A percentile compares a stretch with the other conserved stretches of the same genome.
These are phyloP conservation scores for Rhimphoctona megacephalus DNA, from an alignment of 2,888 invertebrate species.

Conservation along the genomic window DNA sequence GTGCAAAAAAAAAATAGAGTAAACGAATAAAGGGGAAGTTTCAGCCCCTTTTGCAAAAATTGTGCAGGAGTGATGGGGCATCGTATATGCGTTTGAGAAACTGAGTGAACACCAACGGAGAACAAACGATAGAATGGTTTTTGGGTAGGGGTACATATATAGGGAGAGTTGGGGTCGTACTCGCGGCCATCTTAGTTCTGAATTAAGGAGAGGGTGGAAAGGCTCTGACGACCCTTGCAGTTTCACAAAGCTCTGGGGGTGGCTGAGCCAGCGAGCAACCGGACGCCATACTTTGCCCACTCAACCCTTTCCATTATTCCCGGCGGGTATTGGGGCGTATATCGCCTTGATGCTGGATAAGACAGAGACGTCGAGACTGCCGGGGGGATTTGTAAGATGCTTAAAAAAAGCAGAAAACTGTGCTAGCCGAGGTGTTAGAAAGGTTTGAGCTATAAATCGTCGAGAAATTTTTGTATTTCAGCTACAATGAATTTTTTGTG, in stretches of 20 bases:
- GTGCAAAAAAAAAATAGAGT: background rate
- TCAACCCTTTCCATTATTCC: constrained; percentile 65
- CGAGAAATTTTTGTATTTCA: background rate
- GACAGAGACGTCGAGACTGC: constrained; percentile 27
- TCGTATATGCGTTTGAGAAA: constrained; percentile 63
- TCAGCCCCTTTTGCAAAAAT: constrained; percentile 60
- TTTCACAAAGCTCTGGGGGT: constrained; percentile 70
- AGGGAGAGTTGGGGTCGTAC: constrained; percentile 49
- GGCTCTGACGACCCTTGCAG: constrained; percentile 73
- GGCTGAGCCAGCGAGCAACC: constrained; percentile 66
- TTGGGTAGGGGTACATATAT: constrained; percentile 46
- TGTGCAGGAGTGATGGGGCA: constrained; percentile 53
- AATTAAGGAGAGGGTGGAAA: constrained; percentile 83
- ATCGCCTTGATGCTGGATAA: constrained; percentile 33
- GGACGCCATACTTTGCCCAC: constrained; percentile 67
- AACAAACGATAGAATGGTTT: constrained; percentile 56
- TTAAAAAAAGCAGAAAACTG: background rate
- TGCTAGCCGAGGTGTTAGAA: constrained; percentile 23
- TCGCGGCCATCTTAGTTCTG: constrained; percentile 83
- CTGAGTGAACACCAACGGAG: constrained; percentile 47
- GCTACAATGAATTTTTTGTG: background rate
- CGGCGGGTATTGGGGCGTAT: constrained; percentile 51
- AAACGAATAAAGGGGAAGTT: constrained; percentile 33
- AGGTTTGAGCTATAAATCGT: background rate
- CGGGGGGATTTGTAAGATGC: background rate